Base-by-base conservation (phyloP, 2,113 vertebrate species). In the Macquaria australasica region DNA sequence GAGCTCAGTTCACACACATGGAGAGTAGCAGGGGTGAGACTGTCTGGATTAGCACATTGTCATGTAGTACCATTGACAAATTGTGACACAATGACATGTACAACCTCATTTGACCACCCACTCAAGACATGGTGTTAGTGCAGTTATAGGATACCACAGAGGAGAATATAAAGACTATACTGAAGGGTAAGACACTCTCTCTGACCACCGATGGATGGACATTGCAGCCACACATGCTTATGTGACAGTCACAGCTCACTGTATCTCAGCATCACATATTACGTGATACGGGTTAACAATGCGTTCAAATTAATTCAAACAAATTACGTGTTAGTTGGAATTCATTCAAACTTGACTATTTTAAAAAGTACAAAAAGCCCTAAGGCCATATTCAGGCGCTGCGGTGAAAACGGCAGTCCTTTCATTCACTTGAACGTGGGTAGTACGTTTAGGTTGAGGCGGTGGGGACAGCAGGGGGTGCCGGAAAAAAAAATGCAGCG, bases 1-100 rank as follows among this genome's bases (percentile, higher is more conserved):
- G 88, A 87, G 11, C 39, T 50, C 12, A 60, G 39, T 87, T 90
- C 63, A 53, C 76, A 53, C 84, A 56, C 53, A 55, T 18, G 39
- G 56, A 87, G 55, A 37, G 39, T 60, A 63, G 81, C 72, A 66
- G 53, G 21, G 62, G 34, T 43, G 41, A 39, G 37, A 43, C 67
- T 37, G 31, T 25, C 21, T 56, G 67, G 48, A 77, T 69, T 51
- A 56, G 43, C 48, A 58, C 74, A 43, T n/a, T 84, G 45, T 62
- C 41, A 15, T 85, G 39, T 9, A 41, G 53, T 12, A 14, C 10
- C 18, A 69, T n/a, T 69, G 43, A 69, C n/a, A 69, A 48, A 68
- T 20, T 41, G 34, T 39, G n/a, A 34, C 59, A 62, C 58, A 64
- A 59, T 66, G 59, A 31, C 25, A 62, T 60, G 34, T 28, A 5